Conservation (phyloP, 2,888 invertebrate genomes). For the Erebia palarica region DNA sequence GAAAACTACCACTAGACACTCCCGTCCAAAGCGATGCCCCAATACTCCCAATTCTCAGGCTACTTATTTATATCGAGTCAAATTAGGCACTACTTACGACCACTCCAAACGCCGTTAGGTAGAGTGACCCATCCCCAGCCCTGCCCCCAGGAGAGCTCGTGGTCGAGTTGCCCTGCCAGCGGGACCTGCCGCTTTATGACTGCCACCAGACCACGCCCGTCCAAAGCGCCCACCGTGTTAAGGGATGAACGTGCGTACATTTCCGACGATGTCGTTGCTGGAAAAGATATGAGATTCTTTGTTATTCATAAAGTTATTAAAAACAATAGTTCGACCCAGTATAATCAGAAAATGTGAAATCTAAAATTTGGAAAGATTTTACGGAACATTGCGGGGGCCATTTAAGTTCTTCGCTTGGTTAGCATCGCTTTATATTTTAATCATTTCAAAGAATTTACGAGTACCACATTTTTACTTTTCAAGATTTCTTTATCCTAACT, state of each 20-base stretch:
- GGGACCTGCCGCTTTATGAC: slow-evolving; percentile 79
- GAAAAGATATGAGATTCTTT: not conserved
- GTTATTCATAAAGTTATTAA: not conserved
- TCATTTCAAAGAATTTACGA: too few species aligned
- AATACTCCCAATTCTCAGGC: too few species aligned
- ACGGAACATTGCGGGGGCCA: too few species aligned
- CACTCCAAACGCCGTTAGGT: slow-evolving; percentile 85
- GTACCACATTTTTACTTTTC: too few species aligned
- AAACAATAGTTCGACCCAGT: too few species aligned
- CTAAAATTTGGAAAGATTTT: too few species aligned
- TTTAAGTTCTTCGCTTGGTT: too few species aligned
- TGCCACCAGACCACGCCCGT: slow-evolving; percentile 75
- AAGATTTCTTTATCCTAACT: too few species aligned
- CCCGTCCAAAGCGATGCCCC: too few species aligned
- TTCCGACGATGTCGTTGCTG: slow-evolving; percentile 72
- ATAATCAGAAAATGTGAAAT: too few species aligned
- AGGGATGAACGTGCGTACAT: slow-evolving; percentile 62
- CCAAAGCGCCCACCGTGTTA: slow-evolving; percentile 65
- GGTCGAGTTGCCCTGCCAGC: slow-evolving; percentile 79
- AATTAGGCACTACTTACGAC: slow-evolving; percentile 69
- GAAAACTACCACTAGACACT: too few species aligned
- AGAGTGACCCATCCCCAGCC: slow-evolving; percentile 89
- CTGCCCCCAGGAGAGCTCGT: slow-evolving; percentile 86
- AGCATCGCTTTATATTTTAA: too few species aligned
- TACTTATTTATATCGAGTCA: not conserved